A percentile compares a stretch with the other conserved stretches of the same genome.
These are phyloP conservation scores for Nudaria mundana DNA, from an alignment of 2,888 invertebrate genomes.

Conservation along the genomic window DNA sequence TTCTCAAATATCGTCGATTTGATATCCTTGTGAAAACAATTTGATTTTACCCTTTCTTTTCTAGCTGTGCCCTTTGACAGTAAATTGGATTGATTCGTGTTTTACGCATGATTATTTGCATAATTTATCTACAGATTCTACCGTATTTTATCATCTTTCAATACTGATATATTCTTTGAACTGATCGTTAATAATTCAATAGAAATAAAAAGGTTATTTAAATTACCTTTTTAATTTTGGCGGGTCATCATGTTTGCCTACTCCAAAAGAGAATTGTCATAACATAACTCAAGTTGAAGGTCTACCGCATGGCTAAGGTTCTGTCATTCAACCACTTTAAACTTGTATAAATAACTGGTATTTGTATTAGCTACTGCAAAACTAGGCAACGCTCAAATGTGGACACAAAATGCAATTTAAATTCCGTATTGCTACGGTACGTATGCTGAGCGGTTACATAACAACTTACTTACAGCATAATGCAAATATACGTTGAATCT, in stretches of 20 bases:
- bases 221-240: too few relatives aligned
- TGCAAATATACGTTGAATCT: slow-evolving; percentile 63
- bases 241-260: too few relatives aligned
- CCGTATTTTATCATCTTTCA: slow-evolving; percentile 2
- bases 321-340: too few relatives aligned
- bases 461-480: slow-evolving; percentile 71
- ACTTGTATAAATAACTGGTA: too few relatives aligned
- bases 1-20: slow-evolving; percentile 75
- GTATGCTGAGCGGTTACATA: slow-evolving; percentile 58
- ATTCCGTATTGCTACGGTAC: slow-evolving; percentile 56
- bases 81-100: slow-evolving; percentile 53
- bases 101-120: slow-evolving; percentile 47
- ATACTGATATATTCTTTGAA: not conserved
- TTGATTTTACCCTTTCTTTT: slow-evolving; percentile 64
- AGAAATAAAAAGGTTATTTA: too few relatives aligned
- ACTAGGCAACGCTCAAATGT: too few relatives aligned
- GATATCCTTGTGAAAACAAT: slow-evolving; percentile 74
- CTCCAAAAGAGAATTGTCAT: too few relatives aligned
- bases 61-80: slow-evolving; percentile 50
- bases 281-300: too few relatives aligned
- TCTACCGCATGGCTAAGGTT: too few relatives aligned
- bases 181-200: not conserved
- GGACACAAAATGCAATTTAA: slow-evolving; percentile 65
- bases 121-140: slow-evolving; percentile 29
- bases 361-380: too few relatives aligned